Percentiles rank a stretch among this genome's conserved stretches.
Conservation (phyloP, 2,888 invertebrate species). For the Nomada fucata region DNA sequence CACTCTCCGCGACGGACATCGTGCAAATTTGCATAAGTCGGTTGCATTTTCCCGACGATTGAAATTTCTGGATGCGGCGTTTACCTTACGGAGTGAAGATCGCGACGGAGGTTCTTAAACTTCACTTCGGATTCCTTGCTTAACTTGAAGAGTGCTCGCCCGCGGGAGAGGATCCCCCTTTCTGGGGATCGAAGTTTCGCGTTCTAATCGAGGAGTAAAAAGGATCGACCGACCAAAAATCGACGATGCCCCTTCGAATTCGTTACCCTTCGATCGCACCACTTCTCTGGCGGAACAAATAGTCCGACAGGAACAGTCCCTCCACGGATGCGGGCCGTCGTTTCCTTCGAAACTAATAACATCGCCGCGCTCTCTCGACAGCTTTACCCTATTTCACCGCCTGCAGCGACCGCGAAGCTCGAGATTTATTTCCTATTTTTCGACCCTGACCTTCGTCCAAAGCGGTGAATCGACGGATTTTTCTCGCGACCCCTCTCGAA, state of each 20-base stretch:
- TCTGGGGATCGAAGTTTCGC: background rate
- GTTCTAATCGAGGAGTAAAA: conserved; percentile 15
- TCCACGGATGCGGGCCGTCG: background rate
- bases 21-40: conserved; percentile 61
- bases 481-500: conserved; percentile 18
- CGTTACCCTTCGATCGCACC: conserved; percentile 15
- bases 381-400: background rate
- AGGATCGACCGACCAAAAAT: background rate
- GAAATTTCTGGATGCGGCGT: conserved; percentile 56
- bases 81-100: conserved; percentile 22
- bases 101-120: conserved; percentile 3
- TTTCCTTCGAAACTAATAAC: conserved; percentile 25
- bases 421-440: conserved; percentile 56
- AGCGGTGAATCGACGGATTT: conserved; percentile 28
- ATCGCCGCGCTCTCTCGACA: background rate
- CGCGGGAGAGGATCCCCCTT: background rate
- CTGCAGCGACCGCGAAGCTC: no score
- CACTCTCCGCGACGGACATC: conserved; percentile 44
- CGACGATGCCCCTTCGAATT: conserved; percentile 9
- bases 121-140: conserved; percentile 32
- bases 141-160: conserved; percentile 40
- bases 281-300: conserved; percentile 22
- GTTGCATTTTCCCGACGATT: conserved; percentile 58
- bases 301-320: background rate
- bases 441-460: conserved; percentile 63